These are phyloP conservation scores for Parotia lawesii DNA, from an alignment of 2,113 vertebrate genomes.

Conservation along the genomic window DNA sequence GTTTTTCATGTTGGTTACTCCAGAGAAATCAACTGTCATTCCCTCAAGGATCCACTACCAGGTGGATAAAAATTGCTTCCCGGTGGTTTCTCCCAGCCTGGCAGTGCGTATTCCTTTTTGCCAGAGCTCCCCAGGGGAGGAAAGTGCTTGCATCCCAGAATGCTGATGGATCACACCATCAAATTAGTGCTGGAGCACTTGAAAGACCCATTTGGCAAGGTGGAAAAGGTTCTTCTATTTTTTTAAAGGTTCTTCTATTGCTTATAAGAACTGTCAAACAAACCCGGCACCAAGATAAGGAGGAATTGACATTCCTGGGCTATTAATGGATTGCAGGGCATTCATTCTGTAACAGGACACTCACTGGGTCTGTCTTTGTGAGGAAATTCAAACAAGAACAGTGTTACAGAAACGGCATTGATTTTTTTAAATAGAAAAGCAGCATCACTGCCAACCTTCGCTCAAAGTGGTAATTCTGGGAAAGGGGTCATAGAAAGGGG, in stretches of 20 bases:
- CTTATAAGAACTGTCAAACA: background rate
- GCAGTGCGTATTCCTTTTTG: too few relatives aligned
- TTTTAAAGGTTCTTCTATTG: background rate
- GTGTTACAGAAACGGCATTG: background rate
- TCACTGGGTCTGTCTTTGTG: background rate
- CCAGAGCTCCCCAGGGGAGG: rapidly evolving
- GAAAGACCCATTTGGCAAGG: background rate
- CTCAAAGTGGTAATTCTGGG: background rate
- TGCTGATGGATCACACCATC: rapidly evolving
- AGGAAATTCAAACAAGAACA: background rate
- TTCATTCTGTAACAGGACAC: rapidly evolving
- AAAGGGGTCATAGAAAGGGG: background rate
- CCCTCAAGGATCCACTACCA: background rate
- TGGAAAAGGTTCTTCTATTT: background rate
- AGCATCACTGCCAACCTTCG: background rate
- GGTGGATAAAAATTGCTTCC: background rate
- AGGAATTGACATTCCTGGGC: background rate
- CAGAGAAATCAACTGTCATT: background rate
- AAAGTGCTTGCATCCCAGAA: background rate
- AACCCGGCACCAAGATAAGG: background rate
- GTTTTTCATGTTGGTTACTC: background rate
- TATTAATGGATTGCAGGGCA: background rate
- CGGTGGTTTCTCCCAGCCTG: background rate
- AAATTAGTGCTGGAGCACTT: background rate
- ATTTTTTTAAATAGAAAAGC: background rate